These are phyloP conservation scores for Phoenoteleia sp. DNA, from an alignment of 2,888 invertebrate species.

Conservation along the genomic window DNA sequence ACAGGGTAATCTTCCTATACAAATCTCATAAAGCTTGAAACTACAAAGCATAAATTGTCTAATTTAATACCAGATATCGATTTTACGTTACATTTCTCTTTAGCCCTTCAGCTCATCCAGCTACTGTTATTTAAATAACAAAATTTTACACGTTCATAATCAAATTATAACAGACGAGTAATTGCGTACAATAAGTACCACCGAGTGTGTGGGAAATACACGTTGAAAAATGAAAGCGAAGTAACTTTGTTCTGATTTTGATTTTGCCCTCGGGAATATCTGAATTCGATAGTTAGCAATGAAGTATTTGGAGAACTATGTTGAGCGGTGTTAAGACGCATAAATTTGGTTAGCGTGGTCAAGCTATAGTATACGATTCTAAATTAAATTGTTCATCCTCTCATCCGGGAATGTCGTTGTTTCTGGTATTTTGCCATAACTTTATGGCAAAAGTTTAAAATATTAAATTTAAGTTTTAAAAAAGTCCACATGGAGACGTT, in stretches of 20 bases:
- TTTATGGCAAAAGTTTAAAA: too few species aligned
- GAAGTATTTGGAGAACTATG: constrained; percentile 10
- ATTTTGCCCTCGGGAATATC: too few species aligned
- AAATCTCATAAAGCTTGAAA: neutral
- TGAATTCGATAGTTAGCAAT: neutral
- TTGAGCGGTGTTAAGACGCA: constrained; percentile 25
- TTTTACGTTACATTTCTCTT: neutral
- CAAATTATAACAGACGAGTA: too few species aligned
- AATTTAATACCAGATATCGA: neutral
- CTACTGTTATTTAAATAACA: neutral
- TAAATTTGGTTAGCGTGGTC: constrained; percentile 29
- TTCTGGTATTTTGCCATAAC: too few species aligned
- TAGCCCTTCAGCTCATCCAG: neutral
- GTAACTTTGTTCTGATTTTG: too few species aligned
- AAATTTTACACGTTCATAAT: too few species aligned
- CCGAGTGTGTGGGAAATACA: too few species aligned
- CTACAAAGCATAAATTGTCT: neutral
- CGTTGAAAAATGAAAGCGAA: too few species aligned
- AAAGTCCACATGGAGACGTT: too few species aligned
- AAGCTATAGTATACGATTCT: constrained; percentile 13
- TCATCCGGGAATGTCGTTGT: neutral
- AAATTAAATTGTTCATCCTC: constrained; percentile 25
- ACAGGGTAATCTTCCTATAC: neutral
- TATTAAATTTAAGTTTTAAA: too few species aligned
- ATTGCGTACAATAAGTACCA: too few species aligned